These are phyloP conservation scores for Drosophila leontia DNA, from an alignment of 1,140 invertebrate species.

Conservation along the genomic window DNA sequence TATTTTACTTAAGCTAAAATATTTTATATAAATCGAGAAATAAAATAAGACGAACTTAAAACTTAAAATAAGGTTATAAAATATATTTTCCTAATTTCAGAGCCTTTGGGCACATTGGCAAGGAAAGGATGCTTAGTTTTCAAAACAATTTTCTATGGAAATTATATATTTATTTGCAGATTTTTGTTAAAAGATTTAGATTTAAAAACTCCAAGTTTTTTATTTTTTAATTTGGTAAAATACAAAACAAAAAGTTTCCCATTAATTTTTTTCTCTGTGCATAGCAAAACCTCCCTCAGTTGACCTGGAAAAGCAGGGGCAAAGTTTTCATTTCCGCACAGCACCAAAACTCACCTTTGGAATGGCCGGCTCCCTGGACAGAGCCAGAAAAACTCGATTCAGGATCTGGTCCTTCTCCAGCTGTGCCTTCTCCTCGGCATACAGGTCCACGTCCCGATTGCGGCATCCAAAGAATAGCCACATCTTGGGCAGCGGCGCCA, in stretches of 20 bases:
- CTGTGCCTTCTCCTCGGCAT: conserved; percentile 92
- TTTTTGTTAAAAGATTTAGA: too few relatives aligned
- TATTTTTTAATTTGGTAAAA: too few relatives aligned
- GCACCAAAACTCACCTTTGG: conserved; percentile 89
- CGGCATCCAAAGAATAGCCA: conserved; percentile 97
- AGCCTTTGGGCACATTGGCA: neutral
- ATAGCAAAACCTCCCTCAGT: neutral
- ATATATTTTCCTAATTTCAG: neutral
- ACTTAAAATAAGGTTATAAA: neutral
- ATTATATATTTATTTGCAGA: too few relatives aligned
- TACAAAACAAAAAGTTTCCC: neutral
- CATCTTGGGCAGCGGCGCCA: conserved; percentile 86
- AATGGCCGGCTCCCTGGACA: conserved; percentile 92
- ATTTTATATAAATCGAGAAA: too few relatives aligned
- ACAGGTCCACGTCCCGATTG: conserved; percentile 92
- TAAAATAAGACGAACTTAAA: too few relatives aligned
- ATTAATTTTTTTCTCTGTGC: neutral
- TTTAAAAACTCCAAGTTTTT: too few relatives aligned
- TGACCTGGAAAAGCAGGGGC: neutral
- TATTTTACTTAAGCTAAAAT: too few relatives aligned
- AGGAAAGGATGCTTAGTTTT: too few relatives aligned
- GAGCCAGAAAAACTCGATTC: conserved; percentile 92
- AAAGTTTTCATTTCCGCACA: neutral
- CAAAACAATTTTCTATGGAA: too few relatives aligned
- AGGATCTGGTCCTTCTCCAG: conserved; percentile 92